Conservation (phyloP, 2,113 vertebrate species). For the Oncorhynchus masou region DNA sequence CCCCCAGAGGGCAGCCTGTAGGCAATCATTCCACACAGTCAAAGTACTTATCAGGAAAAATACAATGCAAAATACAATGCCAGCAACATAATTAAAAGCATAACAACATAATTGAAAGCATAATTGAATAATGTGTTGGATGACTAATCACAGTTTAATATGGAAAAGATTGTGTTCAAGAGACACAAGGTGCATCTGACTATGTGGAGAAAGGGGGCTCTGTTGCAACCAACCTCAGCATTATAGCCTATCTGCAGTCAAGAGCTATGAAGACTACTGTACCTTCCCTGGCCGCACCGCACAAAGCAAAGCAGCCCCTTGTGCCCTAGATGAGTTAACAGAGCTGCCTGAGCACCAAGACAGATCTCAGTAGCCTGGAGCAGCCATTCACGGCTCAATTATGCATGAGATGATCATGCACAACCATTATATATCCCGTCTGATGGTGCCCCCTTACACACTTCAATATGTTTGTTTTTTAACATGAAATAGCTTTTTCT, state of each 20-base stretch:
- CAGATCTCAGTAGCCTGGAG: slow-evolving; percentile 56
- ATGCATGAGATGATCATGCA: slow-evolving; percentile 26
- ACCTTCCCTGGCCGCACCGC: background rate
- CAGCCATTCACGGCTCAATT: slow-evolving; percentile 39
- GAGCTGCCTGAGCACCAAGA: slow-evolving; percentile 43
- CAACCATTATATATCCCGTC: background rate
- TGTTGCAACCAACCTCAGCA: background rate
- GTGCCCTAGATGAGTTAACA: slow-evolving; percentile 58
- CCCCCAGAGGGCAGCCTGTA: background rate
- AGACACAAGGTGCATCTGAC: background rate
- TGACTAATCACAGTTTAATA: slow-evolving; percentile 5
- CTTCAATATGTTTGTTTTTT: background rate
- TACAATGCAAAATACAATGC: background rate
- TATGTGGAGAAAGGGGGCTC: background rate
- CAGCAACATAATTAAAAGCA: background rate
- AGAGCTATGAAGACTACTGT: background rate
- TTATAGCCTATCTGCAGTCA: background rate
- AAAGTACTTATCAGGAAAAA: background rate
- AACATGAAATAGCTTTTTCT: background rate
- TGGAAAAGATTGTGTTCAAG: background rate
- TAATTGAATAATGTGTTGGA: slow-evolving; percentile 5
- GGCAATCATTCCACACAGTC: background rate
- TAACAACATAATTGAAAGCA: background rate
- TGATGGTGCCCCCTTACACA: background rate
- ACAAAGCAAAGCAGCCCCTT: slow-evolving; percentile 41